Conservation (phyloP, 2,888 invertebrate genomes). For the Drosophila anomalata region DNA sequence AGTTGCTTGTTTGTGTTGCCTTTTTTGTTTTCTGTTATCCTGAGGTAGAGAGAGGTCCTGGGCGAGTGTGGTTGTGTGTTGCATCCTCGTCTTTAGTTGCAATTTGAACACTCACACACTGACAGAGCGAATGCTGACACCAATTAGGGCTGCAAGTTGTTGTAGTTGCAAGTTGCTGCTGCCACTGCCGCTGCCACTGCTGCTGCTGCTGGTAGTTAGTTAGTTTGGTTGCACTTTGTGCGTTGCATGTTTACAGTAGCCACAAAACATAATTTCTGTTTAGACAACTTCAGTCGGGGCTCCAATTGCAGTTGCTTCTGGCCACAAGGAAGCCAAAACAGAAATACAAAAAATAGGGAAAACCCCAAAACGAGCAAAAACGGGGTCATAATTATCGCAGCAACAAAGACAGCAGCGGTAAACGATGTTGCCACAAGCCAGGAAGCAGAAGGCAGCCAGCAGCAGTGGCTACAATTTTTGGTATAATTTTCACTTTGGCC, state of each 20-base stretch:
- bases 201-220: constrained; percentile 47
- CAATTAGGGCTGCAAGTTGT: constrained; percentile 66
- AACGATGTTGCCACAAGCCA: constrained; percentile 45
- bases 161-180: constrained; percentile 22
- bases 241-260: constrained; percentile 73
- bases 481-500: constrained; percentile 48
- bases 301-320: constrained; percentile 29
- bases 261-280: constrained; percentile 76
- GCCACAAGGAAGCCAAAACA: constrained; percentile 10
- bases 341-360: not conserved
- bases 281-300: constrained; percentile 61
- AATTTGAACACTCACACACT: constrained; percentile 54
- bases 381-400: constrained; percentile 44
- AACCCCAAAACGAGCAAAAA: constrained; percentile 16
- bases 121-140: constrained; percentile 68
- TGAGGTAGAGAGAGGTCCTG: constrained; percentile 2
- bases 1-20: constrained; percentile 63
- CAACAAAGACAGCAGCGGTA: constrained; percentile 40
- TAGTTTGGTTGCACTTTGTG: constrained; percentile 55
- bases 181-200: constrained; percentile 21
- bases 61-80: constrained; percentile 11
- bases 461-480: constrained; percentile 24
- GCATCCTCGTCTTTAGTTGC: constrained; percentile 66
- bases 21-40: constrained; percentile 35
- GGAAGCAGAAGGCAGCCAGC: constrained; percentile 10